Conservation (phyloP, 1,140 invertebrate species). For the Archivesica marissinica region DNA sequence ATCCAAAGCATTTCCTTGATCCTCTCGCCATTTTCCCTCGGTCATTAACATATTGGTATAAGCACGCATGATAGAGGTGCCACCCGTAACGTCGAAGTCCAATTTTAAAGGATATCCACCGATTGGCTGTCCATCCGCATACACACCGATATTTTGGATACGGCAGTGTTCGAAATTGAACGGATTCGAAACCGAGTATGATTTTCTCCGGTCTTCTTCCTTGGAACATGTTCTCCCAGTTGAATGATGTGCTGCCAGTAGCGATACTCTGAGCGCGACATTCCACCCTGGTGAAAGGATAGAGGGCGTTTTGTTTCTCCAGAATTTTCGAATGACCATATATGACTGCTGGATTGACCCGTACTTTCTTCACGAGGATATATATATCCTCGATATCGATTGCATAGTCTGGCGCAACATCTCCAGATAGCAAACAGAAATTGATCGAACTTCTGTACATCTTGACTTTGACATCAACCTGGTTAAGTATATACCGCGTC, state of each 20-base stretch:
- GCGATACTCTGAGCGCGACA: slow-evolving; percentile 35
- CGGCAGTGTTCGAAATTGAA: slow-evolving; percentile 51
- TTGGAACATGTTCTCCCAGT: slow-evolving; percentile 56
- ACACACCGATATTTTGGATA: slow-evolving; percentile 42
- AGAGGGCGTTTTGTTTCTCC: slow-evolving; percentile 3
- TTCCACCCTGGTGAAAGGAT: background rate
- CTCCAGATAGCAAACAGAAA: slow-evolving; percentile 26
- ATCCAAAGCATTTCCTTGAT: slow-evolving; percentile 35
- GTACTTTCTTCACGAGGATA: slow-evolving; percentile 8
- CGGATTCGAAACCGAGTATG: slow-evolving; percentile 39
- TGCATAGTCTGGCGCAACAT: slow-evolving; percentile 2
- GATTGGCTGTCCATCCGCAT: slow-evolving; percentile 42
- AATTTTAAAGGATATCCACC: slow-evolving; percentile 50
- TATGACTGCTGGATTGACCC: slow-evolving; percentile 22
- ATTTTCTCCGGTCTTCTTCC: slow-evolving; percentile 27
- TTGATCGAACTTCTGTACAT: background rate
- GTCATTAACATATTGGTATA: slow-evolving; percentile 23
- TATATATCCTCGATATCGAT: slow-evolving; percentile 34
- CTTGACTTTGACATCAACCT: slow-evolving; percentile 52
- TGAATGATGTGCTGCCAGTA: slow-evolving; percentile 24
- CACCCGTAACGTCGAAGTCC: slow-evolving; percentile 23
- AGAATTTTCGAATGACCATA: slow-evolving; percentile 18
- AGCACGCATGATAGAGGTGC: slow-evolving; percentile 16
- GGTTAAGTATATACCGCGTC: slow-evolving; percentile 46
- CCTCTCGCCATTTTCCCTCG: slow-evolving; percentile 45